Base-by-base conservation (phyloP, 2,797 vertebrate species). In the Coreius guichenoti region DNA sequence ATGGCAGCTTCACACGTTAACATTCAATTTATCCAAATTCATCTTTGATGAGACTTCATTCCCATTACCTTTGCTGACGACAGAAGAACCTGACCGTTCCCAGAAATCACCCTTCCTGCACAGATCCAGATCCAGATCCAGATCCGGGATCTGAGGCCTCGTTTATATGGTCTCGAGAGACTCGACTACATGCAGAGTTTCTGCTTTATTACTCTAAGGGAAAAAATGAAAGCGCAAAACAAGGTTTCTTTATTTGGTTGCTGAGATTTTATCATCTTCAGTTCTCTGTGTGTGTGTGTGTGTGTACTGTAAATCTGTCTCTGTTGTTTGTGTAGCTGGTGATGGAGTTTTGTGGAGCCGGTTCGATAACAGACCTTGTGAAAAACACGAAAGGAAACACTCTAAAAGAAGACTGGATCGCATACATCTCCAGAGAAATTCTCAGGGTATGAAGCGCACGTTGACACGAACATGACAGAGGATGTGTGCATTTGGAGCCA, bases 281-380 rank as follows among this genome's bases (percentile, higher is more conserved):
- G 17, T 5, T 5, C 31, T 45, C 58, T 56, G 39, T 74, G 56
- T 36, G 45, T 84, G 8, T 81, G 12, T 76, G 0, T 26, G 9
- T 85, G 43, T 70, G 26, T 88, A 23, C 45, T 31, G 72, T 75
- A 54, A 75, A 54, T 31, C 14, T 43, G 23, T 78, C 36, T 88
- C 82, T 92, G 21, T 26, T 90, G 91, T 76, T 85, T 89, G 82
- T 93, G 3, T 91, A 99, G 98, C 96, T 99, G 90, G 98, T 99
- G 85, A 99, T 99, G 98, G 98, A 99, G 95, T 99, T 99, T 91
- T 99, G 98, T 90, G 98, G 98, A 31, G 98, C 98, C 0, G 98
- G 98, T 0, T 99, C 98, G 84, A 99, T 99, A 93, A 99, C 98
- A 67, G 98, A 99, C 91, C 96, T 99, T 87, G 98, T 99, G 93